phyloP scores from a whole-genome alignment of 2,113 vertebrate species.

The Pao palembangensis region DNA sequence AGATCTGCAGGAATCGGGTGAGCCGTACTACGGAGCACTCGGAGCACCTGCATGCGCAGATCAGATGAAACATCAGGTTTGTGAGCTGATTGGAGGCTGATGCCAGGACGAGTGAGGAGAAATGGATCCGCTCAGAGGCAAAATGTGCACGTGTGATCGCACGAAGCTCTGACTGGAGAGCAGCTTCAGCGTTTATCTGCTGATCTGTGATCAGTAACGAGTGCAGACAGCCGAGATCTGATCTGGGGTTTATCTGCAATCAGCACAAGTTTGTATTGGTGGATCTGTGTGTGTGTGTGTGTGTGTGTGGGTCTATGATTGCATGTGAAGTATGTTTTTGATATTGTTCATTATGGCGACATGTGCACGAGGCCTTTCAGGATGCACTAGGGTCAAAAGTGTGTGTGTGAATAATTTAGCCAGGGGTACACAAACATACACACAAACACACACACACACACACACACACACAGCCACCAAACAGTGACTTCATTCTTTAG shows the following conservation, averaged over 20 bases:
- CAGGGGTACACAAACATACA: slow-evolving; percentile 32
- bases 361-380: slow-evolving; percentile 9
- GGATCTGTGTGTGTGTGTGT: neutral
- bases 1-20: too few relatives aligned
- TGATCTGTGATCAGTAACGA: neutral
- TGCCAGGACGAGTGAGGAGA: slow-evolving; percentile 3
- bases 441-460: slow-evolving; percentile 9
- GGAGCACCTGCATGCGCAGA: neutral
- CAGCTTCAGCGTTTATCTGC: neutral
- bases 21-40: too few relatives aligned
- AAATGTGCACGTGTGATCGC: slow-evolving; percentile 6
- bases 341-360: slow-evolving; percentile 12
- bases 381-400: neutral
- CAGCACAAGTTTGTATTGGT: neutral
- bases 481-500: slow-evolving; percentile 45
- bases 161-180: slow-evolving; percentile 2
- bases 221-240: too few relatives aligned
- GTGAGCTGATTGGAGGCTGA: neutral
- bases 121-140: neutral
- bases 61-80: neutral
- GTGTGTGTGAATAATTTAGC: slow-evolving; percentile 45
- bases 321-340: slow-evolving; percentile 11
- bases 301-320: slow-evolving; percentile 14
- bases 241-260: too few relatives aligned
- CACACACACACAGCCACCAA: neutral